Conservation (phyloP, 1,140 invertebrate genomes). For the Holcopasites calliopsidis region DNA sequence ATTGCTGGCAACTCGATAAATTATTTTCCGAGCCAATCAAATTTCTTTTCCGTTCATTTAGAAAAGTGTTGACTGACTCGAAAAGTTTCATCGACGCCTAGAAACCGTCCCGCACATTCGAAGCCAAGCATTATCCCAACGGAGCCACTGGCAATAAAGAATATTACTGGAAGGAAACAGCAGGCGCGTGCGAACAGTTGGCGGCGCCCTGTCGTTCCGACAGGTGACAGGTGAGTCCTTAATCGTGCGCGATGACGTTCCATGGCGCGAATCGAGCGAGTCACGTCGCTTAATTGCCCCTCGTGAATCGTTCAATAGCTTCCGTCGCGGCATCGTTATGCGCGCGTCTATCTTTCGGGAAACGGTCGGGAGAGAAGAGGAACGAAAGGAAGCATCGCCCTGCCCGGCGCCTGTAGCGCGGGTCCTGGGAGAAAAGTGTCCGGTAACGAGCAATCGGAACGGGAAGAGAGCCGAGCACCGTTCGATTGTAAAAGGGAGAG, state of each 20-base stretch:
- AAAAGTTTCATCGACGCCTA: too few species aligned
- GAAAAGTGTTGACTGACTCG: too few species aligned
- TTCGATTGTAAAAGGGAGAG: not conserved
- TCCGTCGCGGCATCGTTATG: not conserved
- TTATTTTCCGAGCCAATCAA: too few species aligned
- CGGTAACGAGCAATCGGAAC: slow-evolving; percentile 56
- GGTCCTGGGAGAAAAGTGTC: slow-evolving; percentile 27
- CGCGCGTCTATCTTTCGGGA: slow-evolving; percentile 56
- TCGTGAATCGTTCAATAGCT: slow-evolving; percentile 52
- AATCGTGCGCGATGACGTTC: slow-evolving; percentile 69
- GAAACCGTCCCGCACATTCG: too few species aligned
- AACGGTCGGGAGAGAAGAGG: not conserved
- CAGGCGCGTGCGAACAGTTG: slow-evolving; percentile 48
- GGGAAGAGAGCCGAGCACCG: not conserved
- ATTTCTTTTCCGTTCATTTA: too few species aligned
- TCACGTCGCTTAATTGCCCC: slow-evolving; percentile 76
- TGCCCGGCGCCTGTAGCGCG: slow-evolving; percentile 4
- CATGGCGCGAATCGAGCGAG: slow-evolving; percentile 69
- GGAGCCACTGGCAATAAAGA: not conserved
- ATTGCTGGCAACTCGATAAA: too few species aligned
- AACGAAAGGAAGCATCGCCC: slow-evolving; percentile 16
- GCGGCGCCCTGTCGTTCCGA: slow-evolving; percentile 54
- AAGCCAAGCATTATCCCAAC: too few species aligned
- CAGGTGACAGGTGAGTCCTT: slow-evolving; percentile 67
- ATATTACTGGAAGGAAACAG: not conserved